Base-by-base conservation (phyloP, 2,888 invertebrate species). In the Caenorhabditis sp. region DNA sequence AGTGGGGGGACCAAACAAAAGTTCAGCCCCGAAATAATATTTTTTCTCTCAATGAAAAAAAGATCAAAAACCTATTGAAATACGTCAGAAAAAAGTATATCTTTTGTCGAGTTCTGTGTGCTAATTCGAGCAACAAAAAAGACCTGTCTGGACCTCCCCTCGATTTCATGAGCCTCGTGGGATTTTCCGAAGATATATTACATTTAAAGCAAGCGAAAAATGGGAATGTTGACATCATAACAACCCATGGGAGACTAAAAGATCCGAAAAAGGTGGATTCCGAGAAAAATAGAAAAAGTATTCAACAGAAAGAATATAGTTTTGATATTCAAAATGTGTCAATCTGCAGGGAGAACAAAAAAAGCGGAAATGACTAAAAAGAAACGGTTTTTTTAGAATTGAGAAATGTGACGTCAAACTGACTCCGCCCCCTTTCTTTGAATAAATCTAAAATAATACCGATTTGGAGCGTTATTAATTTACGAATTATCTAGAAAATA, bases 121-220 rank as follows among this genome's bases (percentile, higher is more conserved):
- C 4, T 3, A 53, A 53, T 21, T 17, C 8, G 4, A 53, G 6
- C 12, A 17, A 43, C 10, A 5, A 43, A 53, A n/a, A 58, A 37
- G 58, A 53, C 43, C 53, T 61, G 53, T 67, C 58, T 62, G 58
- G 50, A 31, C 37, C 36, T 24, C 31, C 37, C 62, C 67, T 59
- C 58, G 31, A 6, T 51, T 23, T 53, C 49, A 17, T 43, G 17
- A 43, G 12, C 14, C 43, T 43, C 43, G 3, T 43, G 43, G 43
- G 43, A 43, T 31, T 6, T 31, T 10, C 31, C 31, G 14, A 43
- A 43, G 17, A 43, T 43, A 43, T 4, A 31, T 31, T 31, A 31
- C 31, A 31, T 31, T 31, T 31, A 4, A 31, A 31, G 31, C 31
- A 31, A 31, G 31, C 5, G 31, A 31, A 31, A 31, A 31, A 31